Evolutionary conservation across 2,888 invertebrate species (phyloP).

Genomic region (Polydrusus pterygomalis): DNA sequence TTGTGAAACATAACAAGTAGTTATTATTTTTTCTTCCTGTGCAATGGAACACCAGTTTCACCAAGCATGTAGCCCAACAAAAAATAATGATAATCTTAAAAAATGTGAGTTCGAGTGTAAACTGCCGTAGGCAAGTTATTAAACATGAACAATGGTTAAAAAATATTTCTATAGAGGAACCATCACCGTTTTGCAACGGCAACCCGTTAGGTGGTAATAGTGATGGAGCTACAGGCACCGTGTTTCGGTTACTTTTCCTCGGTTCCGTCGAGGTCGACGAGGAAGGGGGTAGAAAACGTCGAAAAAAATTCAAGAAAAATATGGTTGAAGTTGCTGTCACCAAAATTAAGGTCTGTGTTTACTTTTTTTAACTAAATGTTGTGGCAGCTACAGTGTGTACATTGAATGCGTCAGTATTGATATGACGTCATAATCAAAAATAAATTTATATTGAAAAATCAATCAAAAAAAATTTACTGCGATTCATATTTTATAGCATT

Average conservation of each 20-base stretch:
- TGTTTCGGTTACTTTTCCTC: conserved; percentile 88
- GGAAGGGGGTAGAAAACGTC: conserved; percentile 82
- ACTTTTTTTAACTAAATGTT: conserved; percentile 2
- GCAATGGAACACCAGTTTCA: too few relatives aligned
- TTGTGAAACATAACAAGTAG: too few relatives aligned
- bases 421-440: too few relatives aligned
- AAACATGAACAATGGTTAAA: conserved; percentile 57
- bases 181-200: conserved; percentile 66
- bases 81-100: too few relatives aligned
- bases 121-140: background rate
- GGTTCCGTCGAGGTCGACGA: conserved; percentile 91
- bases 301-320: conserved; percentile 88
- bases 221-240: conserved; percentile 78
- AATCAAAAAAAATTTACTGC: too few relatives aligned
- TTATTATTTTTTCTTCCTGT: too few relatives aligned
- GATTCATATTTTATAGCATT: too few relatives aligned
- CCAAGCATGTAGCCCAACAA: too few relatives aligned
- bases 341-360: conserved; percentile 85
- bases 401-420: background rate
- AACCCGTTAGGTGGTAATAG: conserved; percentile 70
- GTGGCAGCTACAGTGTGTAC: conserved; percentile 10
- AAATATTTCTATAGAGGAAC: conserved; percentile 68
- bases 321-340: conserved; percentile 92
- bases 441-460: too few relatives aligned
- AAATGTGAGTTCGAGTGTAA: conserved; percentile 7